Evolutionary conservation across 30 jellyfish, hydroid and myxozoan species (phyloP), one percentile per base, ranked within the genome.

Genomic region (Pelagia noctiluca): DNA sequence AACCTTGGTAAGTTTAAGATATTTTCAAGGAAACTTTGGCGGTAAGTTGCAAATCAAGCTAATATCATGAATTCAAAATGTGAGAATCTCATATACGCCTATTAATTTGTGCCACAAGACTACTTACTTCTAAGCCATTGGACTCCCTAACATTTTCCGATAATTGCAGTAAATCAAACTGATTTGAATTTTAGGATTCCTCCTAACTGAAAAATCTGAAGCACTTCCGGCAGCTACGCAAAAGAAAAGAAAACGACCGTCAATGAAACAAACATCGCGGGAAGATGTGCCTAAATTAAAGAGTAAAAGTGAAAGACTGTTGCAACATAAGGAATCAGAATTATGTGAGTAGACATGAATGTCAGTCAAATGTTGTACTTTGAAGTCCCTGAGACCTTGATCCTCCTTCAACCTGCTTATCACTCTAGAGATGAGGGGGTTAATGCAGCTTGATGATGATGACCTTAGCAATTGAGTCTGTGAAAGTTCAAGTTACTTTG

Each of bases 1-100:
- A 62, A 72, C 63, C 84, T 90, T 35, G 91, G 97, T 90, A 31
- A 72, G 96, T 74, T 46, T 30, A 12, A 2, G 23, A 2, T 8
- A 23, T 19, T 11, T 23, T 66, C 18, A 23, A 36, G n/a, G n/a
- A n/a, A n/a, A n/a, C n/a, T n/a, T n/a, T n/a, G n/a, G n/a, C n/a
- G n/a, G n/a, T n/a, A n/a, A n/a, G n/a, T n/a, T n/a, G n/a, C n/a
- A n/a, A n/a, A n/a, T n/a, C n/a, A n/a, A n/a, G n/a, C n/a, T n/a
- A n/a, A n/a, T n/a, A n/a, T n/a, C n/a, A n/a, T n/a, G n/a, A n/a
- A n/a, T n/a, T n/a, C n/a, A n/a, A n/a, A n/a, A n/a, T n/a, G n/a
- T 36, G 35, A 63, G 16, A 28, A 28, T 28, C 16, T 63, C 23
- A 63, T 25, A 57, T 11, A 57, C 19, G 12, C 29, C 37, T 35